Base-by-base conservation (phyloP, 1,140 invertebrate species). In the Drosophila guanche region DNA sequence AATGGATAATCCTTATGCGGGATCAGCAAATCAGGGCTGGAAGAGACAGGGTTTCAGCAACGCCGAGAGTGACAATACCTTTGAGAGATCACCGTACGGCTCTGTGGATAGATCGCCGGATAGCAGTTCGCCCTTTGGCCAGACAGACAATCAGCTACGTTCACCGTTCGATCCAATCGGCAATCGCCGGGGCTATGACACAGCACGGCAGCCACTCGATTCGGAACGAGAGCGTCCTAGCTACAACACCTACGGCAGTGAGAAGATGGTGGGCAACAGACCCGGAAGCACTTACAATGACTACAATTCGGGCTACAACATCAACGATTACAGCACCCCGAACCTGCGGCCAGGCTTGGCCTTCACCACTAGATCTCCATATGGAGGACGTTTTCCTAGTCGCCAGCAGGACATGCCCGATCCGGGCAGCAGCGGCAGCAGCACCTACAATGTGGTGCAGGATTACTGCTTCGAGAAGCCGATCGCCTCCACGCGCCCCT, bases 391-490 rank as follows among this genome's bases (percentile, higher is more conserved):
- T 1, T 51, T 60, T 8, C 25, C 41, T 3, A 23, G 45, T n/a
- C 43, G 47, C 16, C 65, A 76, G 10, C 43, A 55, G 56, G 48
- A 63, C 12, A 5, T 16, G 0, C 33, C 47, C 6, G 51, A 66
- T 1, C 5, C 25, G 25, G 25, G n/a, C 25, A 20, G 23, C 10
- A 43, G 47, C 8, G 53, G 8, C 12, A 68, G 29, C 23, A 46
- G 52, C 40, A 68, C 62, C 37, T 90, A 76, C 41, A 88, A 75
- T 42, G 65, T 90, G 3, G 50, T 90, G 7, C 88, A 90, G 33
- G 69, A 88, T 14, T 90, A 83, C 23, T 90, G 89, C 52, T 88
- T 70, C 5, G 61, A 86, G 48, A 89, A 89, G 10, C 89, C 89
- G 0, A 65, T 52, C n/a, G 73, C 63, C 12, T 77, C 73, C 1